Conservation (phyloP, 1,140 invertebrate genomes). For the Scaptodrosophila lebanonensis region DNA sequence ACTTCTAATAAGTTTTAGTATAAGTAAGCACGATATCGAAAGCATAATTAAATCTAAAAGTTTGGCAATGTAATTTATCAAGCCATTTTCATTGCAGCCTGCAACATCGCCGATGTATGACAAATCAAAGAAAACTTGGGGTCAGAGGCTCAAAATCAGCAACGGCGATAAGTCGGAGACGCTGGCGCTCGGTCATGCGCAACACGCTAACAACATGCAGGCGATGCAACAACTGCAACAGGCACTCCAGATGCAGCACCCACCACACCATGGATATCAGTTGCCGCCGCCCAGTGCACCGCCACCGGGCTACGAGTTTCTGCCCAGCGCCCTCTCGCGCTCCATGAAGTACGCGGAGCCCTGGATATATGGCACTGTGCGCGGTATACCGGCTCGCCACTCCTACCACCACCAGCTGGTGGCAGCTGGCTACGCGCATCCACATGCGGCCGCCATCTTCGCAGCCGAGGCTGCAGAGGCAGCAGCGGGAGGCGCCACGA, state of each 20-base stretch:
- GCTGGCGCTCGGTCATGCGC: slow-evolving; percentile 44
- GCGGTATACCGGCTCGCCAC: slow-evolving; percentile 79
- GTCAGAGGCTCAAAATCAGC: slow-evolving; percentile 77
- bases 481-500: slow-evolving; percentile 11
- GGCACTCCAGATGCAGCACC: slow-evolving; percentile 44
- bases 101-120: slow-evolving; percentile 70
- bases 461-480: slow-evolving; percentile 66
- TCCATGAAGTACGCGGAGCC: slow-evolving; percentile 90
- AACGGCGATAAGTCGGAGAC: slow-evolving; percentile 68
- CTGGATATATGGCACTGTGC: slow-evolving; percentile 87
- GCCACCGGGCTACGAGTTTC: slow-evolving; percentile 55
- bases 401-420: slow-evolving; percentile 47
- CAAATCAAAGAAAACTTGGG: slow-evolving; percentile 78
- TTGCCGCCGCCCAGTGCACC: slow-evolving; percentile 34
- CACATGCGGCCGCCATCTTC: slow-evolving; percentile 79
- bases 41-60: no score
- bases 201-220: slow-evolving; percentile 56
- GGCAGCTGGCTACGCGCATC: slow-evolving; percentile 47
- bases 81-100: slow-evolving; percentile 40
- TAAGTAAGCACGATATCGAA: no score
- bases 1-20: no score
- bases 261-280: slow-evolving; percentile 50
- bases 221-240: slow-evolving; percentile 60
- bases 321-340: slow-evolving; percentile 82
- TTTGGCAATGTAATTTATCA: no score